Conservation (phyloP, 2,113 vertebrate species). For the Alexandromys fortis region DNA sequence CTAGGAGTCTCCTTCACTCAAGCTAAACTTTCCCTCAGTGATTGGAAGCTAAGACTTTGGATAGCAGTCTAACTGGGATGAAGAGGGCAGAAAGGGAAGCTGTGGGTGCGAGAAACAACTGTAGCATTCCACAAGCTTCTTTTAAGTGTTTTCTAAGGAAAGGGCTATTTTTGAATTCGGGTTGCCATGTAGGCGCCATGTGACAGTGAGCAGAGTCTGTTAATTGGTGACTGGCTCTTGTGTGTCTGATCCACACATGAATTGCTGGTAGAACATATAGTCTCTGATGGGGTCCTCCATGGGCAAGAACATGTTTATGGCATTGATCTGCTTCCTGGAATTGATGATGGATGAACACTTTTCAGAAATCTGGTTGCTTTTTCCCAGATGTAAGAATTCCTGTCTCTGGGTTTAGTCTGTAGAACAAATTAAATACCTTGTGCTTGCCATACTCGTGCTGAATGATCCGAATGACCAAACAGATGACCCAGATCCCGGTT, state of each 20-base stretch:
- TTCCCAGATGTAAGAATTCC: constrained; percentile 52
- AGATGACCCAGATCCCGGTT: constrained; percentile 21
- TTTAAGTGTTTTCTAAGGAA: constrained; percentile 53
- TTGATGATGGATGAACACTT: constrained; percentile 18
- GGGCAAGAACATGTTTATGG: constrained; percentile 15
- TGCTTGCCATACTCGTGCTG: neutral
- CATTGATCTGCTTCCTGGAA: constrained; percentile 63
- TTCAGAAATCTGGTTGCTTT: constrained; percentile 57
- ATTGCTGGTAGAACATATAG: neutral
- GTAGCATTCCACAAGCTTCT: neutral
- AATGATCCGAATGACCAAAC: neutral
- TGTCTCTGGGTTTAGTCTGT: constrained; percentile 33
- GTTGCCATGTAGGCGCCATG: constrained; percentile 60
- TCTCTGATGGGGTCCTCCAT: neutral
- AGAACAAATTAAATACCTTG: constrained; percentile 30
- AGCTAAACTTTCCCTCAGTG: neutral
- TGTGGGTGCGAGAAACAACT: neutral
- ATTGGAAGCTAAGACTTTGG: neutral
- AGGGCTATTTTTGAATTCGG: constrained; percentile 58
- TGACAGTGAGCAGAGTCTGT: constrained; percentile 35
- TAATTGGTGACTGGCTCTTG: neutral
- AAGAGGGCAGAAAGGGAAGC: neutral
- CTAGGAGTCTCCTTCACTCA: neutral
- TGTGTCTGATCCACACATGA: neutral
- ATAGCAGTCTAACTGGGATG: neutral